Evolutionary conservation across 2,888 invertebrate genomes (phyloP).

Genomic region (Sialis fuliginosa): DNA sequence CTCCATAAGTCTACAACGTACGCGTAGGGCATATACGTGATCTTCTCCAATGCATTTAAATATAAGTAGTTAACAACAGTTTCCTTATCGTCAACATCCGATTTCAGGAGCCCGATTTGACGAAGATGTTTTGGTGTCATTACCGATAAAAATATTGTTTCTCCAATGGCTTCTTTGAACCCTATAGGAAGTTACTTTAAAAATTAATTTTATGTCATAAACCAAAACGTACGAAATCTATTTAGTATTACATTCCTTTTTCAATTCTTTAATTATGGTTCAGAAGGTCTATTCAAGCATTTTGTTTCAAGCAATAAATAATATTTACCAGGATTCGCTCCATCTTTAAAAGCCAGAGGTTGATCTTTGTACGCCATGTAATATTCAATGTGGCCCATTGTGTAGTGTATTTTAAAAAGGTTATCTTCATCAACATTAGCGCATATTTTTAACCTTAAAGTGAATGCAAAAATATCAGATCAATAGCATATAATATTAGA

Average conservation of each 20-base stretch:
- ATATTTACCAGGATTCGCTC: constrained; percentile 53
- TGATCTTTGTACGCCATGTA: constrained; percentile 48
- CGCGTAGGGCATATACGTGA: constrained; percentile 50
- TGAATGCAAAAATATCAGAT: no score
- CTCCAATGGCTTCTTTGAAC: constrained; percentile 44
- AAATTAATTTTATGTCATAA: no score
- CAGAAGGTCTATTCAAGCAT: no score
- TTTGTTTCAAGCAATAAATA: no score
- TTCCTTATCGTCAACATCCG: constrained; percentile 33
- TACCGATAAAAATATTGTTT: constrained; percentile 36
- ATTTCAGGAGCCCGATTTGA: constrained; percentile 41
- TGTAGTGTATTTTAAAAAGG: constrained; percentile 49
- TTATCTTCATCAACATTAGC: no score
- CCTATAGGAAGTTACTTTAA: no score
- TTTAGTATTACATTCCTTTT: no score
- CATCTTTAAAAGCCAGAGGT: constrained; percentile 46
- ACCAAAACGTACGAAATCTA: no score
- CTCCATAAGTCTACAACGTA: constrained; percentile 53
- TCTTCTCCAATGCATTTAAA: constrained; percentile 40
- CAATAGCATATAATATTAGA: no score
- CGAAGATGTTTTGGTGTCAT: constrained; percentile 39
- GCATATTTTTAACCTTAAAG: no score
- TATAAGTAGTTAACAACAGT: constrained; percentile 17
- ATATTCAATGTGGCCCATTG: constrained; percentile 58
- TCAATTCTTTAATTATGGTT: no score